These are phyloP conservation scores for Hypocryptadius cinnamomeus DNA, from an alignment of 2,113 vertebrate genomes.

Conservation along the genomic window DNA sequence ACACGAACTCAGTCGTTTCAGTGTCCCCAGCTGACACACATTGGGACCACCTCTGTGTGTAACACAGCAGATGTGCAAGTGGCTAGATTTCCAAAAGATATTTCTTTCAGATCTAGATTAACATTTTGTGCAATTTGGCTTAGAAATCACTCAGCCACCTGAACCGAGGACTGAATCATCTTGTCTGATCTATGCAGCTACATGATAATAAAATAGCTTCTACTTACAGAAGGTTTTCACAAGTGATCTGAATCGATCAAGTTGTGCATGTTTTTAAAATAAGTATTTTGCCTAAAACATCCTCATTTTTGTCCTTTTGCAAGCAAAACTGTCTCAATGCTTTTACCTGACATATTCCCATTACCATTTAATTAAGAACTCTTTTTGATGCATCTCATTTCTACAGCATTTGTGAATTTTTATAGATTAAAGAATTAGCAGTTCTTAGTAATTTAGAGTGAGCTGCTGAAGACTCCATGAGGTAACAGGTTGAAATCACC, in stretches of 20 bases:
- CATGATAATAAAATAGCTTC: background rate
- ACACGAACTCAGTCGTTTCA: rapidly evolving
- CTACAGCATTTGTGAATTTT: background rate
- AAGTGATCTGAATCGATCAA: background rate
- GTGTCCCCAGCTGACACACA: background rate
- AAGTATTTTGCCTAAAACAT: background rate
- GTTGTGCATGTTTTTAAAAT: background rate
- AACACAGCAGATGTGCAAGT: background rate
- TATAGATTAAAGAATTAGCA: background rate
- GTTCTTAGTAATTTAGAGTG: background rate
- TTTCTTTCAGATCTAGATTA: background rate
- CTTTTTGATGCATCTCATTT: background rate
- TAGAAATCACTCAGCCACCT: background rate
- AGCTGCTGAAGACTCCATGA: background rate
- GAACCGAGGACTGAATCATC: background rate
- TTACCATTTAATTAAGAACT: background rate
- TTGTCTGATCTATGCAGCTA: background rate
- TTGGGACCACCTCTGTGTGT: background rate
- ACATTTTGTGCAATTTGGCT: background rate
- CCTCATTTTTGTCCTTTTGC: background rate
- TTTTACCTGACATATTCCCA: background rate
- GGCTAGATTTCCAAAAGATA: background rate
- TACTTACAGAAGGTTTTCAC: background rate
- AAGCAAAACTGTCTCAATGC: background rate
- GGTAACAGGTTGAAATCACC: background rate